Conservation (phyloP, 2,888 invertebrate species). For the Mesoligia furuncula region DNA sequence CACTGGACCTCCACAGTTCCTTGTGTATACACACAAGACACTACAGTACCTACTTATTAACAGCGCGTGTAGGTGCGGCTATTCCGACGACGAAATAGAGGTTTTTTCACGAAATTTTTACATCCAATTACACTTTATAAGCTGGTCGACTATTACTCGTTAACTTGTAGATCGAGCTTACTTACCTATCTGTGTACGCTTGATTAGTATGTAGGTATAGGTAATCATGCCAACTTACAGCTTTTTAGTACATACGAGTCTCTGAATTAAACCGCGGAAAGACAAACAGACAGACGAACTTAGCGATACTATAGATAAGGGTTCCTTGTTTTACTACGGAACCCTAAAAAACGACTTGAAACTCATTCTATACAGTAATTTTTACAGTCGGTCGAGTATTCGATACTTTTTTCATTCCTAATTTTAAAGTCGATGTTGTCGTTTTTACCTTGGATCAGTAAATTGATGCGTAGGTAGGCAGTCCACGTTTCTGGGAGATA, state of each 20-base stretch:
- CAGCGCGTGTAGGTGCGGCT: no score
- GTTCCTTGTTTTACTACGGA: not conserved
- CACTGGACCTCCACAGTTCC: no score
- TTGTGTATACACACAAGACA: no score
- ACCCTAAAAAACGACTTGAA: conserved; percentile 4
- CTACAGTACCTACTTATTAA: no score
- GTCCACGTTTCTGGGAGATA: conserved; percentile 73
- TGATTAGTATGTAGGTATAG: not conserved
- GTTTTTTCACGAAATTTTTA: no score
- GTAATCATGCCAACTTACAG: not conserved
- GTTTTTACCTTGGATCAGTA: conserved; percentile 71
- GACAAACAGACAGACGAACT: not conserved
- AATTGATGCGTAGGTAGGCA: conserved; percentile 71
- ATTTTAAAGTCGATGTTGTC: conserved; percentile 69
- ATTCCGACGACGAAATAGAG: no score
- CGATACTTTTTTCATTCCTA: conserved; percentile 62
- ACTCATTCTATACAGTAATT: conserved; percentile 27
- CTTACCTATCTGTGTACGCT: not conserved
- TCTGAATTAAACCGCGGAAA: not conserved
- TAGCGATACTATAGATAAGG: not conserved
- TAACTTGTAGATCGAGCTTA: not conserved
- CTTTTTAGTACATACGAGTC: not conserved
- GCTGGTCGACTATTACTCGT: not conserved
- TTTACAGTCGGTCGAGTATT: conserved; percentile 37
- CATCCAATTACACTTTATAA: no score